Conservation (phyloP, 37 sponge, comb jelly and placozoan species). For the Cladorhizidae sp. region DNA sequence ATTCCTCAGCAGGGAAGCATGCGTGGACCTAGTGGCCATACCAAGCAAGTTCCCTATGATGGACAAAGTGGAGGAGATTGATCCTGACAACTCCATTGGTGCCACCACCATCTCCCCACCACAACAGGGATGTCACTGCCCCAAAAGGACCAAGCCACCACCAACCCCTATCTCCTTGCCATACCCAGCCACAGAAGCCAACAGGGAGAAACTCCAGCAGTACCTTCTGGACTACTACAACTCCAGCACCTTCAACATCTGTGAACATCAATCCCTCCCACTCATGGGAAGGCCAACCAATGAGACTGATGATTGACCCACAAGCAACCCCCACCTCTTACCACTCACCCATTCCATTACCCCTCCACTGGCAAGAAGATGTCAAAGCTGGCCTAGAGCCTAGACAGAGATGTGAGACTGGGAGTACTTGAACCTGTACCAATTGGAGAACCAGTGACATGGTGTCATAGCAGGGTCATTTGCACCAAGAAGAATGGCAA, state of each 20-base stretch:
- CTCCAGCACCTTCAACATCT: conserved; percentile 47
- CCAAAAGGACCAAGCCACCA: conserved; percentile 25
- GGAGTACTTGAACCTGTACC: conserved; percentile 55
- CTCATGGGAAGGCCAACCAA: conserved; percentile 12
- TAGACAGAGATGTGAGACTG: conserved; percentile 44
- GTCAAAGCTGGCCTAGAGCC: conserved; percentile 44
- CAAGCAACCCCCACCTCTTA: conserved; percentile 42
- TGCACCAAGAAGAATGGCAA: conserved; percentile 25
- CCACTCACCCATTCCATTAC: conserved; percentile 45
- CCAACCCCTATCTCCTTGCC: conserved; percentile 29
- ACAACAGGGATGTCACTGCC: conserved; percentile 9
- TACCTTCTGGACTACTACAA: conserved; percentile 40
- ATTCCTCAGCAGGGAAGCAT: too few species aligned
- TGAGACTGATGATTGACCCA: conserved; percentile 34
- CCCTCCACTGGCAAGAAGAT: conserved; percentile 49
- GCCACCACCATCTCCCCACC: too few species aligned
- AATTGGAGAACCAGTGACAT: conserved; percentile 43
- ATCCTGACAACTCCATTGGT: too few species aligned
- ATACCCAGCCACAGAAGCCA: conserved; percentile 40
- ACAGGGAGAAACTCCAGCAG: conserved; percentile 43
- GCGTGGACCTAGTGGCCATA: too few species aligned
- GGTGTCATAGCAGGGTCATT: conserved; percentile 44
- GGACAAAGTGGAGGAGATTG: too few species aligned
- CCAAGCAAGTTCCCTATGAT: too few species aligned
- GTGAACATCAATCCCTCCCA: not conserved